Percentiles rank a stretch among this genome's conserved stretches.
Evolutionary conservation across 2,888 invertebrate genomes (phyloP).

Genomic region (Schrankia costaestrigalis): DNA sequence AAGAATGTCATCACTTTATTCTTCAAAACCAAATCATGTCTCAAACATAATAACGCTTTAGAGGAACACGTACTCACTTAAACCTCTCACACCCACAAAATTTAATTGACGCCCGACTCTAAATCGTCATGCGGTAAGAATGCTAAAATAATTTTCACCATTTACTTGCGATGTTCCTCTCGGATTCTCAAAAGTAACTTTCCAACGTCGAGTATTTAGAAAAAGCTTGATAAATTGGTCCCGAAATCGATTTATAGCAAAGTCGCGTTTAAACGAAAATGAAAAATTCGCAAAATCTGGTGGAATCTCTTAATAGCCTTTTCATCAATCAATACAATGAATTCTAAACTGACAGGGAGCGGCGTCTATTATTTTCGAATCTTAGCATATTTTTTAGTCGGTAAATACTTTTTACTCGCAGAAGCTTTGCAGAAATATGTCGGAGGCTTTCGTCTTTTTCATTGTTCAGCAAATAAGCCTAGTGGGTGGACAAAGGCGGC

Average conservation of each 20-base stretch:
- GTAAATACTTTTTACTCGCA: slow-evolving; percentile 47
- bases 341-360: slow-evolving; percentile 51
- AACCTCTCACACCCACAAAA: slow-evolving; percentile 43
- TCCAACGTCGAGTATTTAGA: slow-evolving; percentile 59
- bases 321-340: slow-evolving; percentile 73
- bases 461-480: slow-evolving; percentile 80
- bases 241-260: slow-evolving; percentile 66
- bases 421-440: slow-evolving; percentile 58
- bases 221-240: slow-evolving; percentile 67
- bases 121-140: slow-evolving; percentile 48
- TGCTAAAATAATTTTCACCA: slow-evolving; percentile 54
- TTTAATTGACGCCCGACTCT: slow-evolving; percentile 49
- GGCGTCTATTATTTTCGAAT: slow-evolving; percentile 57
- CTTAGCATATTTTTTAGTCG: slow-evolving; percentile 51
- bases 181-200: slow-evolving; percentile 56
- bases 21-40: slow-evolving; percentile 40
- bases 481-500: slow-evolving; percentile 79
- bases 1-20: slow-evolving; percentile 11
- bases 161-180: slow-evolving; percentile 55
- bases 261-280: slow-evolving; percentile 63
- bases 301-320: slow-evolving; percentile 65
- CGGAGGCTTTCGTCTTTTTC: slow-evolving; percentile 71
- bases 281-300: slow-evolving; percentile 68
- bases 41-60: slow-evolving; percentile 42
- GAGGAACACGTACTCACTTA: slow-evolving; percentile 40